Conservation (phyloP, 1,140 invertebrate genomes). For the Diploscapter pachys region DNA sequence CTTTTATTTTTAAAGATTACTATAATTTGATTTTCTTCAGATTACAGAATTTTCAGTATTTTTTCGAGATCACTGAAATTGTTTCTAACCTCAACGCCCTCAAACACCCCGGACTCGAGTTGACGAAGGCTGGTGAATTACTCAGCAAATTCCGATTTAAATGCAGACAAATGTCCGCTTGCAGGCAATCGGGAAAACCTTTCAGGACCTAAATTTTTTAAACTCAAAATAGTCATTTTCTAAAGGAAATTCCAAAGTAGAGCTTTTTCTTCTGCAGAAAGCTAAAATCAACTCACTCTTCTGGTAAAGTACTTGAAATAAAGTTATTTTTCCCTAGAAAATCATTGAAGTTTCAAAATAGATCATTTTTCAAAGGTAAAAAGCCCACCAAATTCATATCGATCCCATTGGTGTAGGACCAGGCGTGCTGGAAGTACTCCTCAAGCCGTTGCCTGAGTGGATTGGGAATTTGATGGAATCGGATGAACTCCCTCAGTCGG, state of each 20-base stretch:
- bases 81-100: conserved; percentile 65
- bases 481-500: conserved; percentile 91
- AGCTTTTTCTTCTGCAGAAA: no score
- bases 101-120: conserved; percentile 90
- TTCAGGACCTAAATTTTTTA: conserved; percentile 72
- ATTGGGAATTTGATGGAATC: conserved; percentile 97
- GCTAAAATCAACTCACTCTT: no score
- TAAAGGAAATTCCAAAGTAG: not conserved
- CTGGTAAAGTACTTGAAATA: no score
- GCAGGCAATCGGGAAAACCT: conserved; percentile 95
- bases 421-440: conserved; percentile 97
- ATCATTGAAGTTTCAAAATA: no score
- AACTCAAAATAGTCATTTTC: conserved; percentile 25
- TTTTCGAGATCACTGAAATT: no score
- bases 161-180: conserved; percentile 97
- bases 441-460: conserved; percentile 90
- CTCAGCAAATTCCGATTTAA: conserved; percentile 90
- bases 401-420: conserved; percentile 97
- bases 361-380: no score
- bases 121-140: conserved; percentile 87
- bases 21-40: no score
- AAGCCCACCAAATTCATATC: conserved; percentile 81
- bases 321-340: no score
- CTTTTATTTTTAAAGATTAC: no score
- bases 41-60: no score